These are phyloP conservation scores for Vanacampus margaritifer DNA, from an alignment of 2,113 vertebrate genomes.

Conservation along the genomic window DNA sequence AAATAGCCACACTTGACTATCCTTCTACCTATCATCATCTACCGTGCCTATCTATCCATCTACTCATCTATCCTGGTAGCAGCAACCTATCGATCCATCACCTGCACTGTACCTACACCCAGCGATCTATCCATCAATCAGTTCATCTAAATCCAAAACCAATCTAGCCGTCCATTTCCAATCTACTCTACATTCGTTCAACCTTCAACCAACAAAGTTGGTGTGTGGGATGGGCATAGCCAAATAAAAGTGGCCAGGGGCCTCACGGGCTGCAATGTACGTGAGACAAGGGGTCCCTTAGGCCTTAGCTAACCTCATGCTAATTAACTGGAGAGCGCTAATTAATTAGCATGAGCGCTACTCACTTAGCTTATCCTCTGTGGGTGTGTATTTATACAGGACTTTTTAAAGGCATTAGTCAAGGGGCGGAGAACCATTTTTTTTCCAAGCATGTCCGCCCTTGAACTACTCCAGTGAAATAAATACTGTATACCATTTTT, in stretches of 20 bases:
- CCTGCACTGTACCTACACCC: no score
- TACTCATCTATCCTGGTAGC: no score
- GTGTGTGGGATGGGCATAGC: not conserved
- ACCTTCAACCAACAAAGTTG: not conserved
- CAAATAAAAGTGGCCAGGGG: not conserved
- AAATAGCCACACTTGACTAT: no score
- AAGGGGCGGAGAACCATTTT: not conserved
- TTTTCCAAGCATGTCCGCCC: not conserved
- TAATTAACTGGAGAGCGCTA: not conserved
- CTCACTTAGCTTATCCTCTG: not conserved
- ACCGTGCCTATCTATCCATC: no score
- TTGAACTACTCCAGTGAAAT: not conserved
- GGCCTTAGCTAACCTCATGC: conserved; percentile 2
- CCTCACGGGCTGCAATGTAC: not conserved
- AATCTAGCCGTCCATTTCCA: no score
- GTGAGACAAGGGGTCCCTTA: not conserved
- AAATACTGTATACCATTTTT: not conserved
- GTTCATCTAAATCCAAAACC: no score
- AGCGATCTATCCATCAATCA: no score
- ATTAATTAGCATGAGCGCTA: not conserved
- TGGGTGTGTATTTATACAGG: not conserved
- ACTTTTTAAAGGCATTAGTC: not conserved
- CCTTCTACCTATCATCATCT: no score
- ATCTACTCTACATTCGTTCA: not conserved
- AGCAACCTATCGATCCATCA: no score